A percentile compares a stretch with the other conserved stretches of the same genome.
These are phyloP conservation scores for Apamea sordens DNA, from an alignment of 2,888 invertebrate species.

Conservation along the genomic window DNA sequence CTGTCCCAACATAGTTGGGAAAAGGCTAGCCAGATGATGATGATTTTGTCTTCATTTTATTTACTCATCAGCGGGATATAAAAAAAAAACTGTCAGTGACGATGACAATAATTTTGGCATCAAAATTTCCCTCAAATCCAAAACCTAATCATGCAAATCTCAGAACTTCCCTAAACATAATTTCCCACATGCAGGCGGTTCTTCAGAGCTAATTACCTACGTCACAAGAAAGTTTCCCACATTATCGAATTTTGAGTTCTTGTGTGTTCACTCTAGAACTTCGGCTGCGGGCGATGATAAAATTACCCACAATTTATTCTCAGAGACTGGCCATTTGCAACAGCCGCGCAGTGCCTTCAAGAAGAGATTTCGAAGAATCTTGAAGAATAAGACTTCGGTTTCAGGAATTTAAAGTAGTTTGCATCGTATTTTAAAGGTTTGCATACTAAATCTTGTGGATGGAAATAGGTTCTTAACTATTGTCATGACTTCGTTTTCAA, in stretches of 20 bases:
- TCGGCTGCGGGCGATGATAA: constrained; percentile 77
- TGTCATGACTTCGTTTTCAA: neutral
- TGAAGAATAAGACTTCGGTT: constrained; percentile 29
- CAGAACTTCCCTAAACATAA: neutral
- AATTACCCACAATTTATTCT: constrained; percentile 83
- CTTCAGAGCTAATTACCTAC: constrained; percentile 41
- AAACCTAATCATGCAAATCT: constrained; percentile 18
- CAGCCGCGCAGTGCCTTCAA: constrained; percentile 76
- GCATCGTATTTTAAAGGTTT: constrained; percentile 28
- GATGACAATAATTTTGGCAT: neutral
- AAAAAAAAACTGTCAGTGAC: neutral
- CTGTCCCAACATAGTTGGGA: too few relatives aligned
- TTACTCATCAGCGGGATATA: neutral
- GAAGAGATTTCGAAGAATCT: constrained; percentile 71
- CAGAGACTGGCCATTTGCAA: constrained; percentile 79
- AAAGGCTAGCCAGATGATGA: neutral
- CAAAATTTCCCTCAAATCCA: neutral
- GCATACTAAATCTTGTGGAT: constrained; percentile 16
- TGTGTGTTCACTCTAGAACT: constrained; percentile 71
- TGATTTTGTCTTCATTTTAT: neutral
- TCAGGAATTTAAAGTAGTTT: constrained; percentile 52
- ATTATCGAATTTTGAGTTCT: constrained; percentile 69
- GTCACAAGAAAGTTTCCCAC: constrained; percentile 45
- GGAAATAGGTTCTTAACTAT: neutral
- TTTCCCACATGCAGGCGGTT: neutral